Conservation (phyloP, 2,888 invertebrate genomes). For the Drosophila atroscutellata region DNA sequence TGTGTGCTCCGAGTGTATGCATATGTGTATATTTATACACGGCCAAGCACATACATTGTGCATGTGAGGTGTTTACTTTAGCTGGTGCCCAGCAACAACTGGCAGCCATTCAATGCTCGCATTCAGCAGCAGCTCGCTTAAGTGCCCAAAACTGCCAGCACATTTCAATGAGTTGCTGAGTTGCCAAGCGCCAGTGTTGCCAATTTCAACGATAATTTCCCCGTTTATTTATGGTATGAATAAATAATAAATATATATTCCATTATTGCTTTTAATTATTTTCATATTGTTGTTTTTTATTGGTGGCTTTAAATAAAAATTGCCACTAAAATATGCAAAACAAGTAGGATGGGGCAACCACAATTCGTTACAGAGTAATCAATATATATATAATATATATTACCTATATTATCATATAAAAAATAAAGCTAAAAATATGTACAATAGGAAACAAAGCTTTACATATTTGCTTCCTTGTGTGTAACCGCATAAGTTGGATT, state of each 20-base stretch:
- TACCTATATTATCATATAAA: neutral
- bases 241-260: no score
- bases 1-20: slow-evolving; percentile 32
- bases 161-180: slow-evolving; percentile 61
- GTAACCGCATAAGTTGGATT: neutral
- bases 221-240: neutral
- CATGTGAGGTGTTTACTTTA: slow-evolving; percentile 34
- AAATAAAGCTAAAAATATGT: neutral
- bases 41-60: neutral
- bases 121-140: slow-evolving; percentile 24
- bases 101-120: slow-evolving; percentile 25
- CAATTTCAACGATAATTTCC: neutral
- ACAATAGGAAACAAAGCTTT: neutral
- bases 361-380: neutral
- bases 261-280: neutral
- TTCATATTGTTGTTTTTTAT: neutral
- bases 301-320: neutral
- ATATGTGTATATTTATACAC: slow-evolving; percentile 1
- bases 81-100: slow-evolving; percentile 5
- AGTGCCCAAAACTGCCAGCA: slow-evolving; percentile 52
- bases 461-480: neutral
- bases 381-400: neutral
- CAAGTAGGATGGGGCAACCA: neutral
- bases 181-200: neutral
- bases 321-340: neutral